Conservation (phyloP, 2,888 invertebrate genomes). For the Dryadula phaetusa region DNA sequence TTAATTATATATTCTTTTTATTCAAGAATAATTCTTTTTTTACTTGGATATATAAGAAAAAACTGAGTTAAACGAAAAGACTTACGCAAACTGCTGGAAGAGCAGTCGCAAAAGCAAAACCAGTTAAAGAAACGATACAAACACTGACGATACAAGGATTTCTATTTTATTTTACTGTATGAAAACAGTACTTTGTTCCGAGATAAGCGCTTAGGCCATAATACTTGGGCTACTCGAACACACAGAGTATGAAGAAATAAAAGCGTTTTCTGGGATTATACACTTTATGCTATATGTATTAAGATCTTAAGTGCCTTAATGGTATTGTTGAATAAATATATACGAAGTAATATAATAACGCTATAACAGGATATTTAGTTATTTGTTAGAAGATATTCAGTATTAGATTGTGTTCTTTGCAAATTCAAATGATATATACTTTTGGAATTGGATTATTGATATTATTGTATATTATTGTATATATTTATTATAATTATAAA, state of each 20-base stretch:
- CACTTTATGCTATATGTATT: slow-evolving; percentile 3
- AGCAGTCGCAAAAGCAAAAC: slow-evolving; percentile 36
- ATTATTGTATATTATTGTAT: background rate
- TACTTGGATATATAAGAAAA: background rate
- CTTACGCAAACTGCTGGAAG: slow-evolving; percentile 14
- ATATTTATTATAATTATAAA: no score
- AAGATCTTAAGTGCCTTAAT: slow-evolving; percentile 7
- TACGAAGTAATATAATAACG: background rate
- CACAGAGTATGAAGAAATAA: slow-evolving; percentile 16
- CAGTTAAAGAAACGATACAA: slow-evolving; percentile 36
- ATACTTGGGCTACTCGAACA: slow-evolving; percentile 38
- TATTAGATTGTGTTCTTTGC: background rate
- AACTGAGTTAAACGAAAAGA: background rate
- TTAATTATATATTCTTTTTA: background rate
- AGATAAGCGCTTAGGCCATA: slow-evolving; percentile 47
- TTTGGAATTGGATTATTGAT: background rate
- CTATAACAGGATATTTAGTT: slow-evolving; percentile 9
- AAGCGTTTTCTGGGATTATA: slow-evolving; percentile 16
- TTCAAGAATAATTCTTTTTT: background rate
- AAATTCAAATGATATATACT: background rate
- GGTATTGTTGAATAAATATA: slow-evolving; percentile 10
- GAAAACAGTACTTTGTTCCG: slow-evolving; percentile 49
- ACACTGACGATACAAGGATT: slow-evolving; percentile 34
- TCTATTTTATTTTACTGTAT: slow-evolving; percentile 46
- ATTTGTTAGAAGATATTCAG: slow-evolving; percentile 8